These are phyloP conservation scores for Epirrita christyi DNA, from an alignment of 2,888 invertebrate species.

Conservation along the genomic window DNA sequence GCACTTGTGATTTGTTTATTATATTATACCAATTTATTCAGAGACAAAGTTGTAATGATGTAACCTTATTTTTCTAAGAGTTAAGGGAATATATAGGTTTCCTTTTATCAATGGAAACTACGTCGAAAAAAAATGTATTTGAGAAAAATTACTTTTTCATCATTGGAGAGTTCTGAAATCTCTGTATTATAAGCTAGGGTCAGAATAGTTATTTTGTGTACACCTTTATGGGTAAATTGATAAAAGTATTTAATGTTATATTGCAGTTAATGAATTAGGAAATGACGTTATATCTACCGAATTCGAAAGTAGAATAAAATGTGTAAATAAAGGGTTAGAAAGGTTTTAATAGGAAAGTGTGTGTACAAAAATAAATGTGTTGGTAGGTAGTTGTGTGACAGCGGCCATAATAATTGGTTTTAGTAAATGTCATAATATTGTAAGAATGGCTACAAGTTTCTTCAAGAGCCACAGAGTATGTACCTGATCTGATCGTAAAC, in stretches of 20 bases:
- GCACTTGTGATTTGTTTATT: slow-evolving; percentile 26
- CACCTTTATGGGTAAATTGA: slow-evolving; percentile 46
- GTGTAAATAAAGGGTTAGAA: slow-evolving; percentile 36
- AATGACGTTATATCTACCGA: slow-evolving; percentile 16
- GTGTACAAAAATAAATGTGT: slow-evolving; percentile 35
- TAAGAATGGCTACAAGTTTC: slow-evolving; percentile 4
- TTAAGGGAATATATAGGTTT: background rate
- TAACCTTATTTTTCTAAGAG: slow-evolving; percentile 3
- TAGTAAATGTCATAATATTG: slow-evolving; percentile 7
- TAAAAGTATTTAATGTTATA: slow-evolving; percentile 6
- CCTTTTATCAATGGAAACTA: background rate
- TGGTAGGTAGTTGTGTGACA: slow-evolving; percentile 11
- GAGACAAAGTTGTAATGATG: background rate
- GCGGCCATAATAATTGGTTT: slow-evolving; percentile 11
- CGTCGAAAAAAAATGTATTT: background rate
- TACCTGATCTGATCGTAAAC: slow-evolving; percentile 24
- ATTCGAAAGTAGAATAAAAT: slow-evolving; percentile 38
- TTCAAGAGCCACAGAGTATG: slow-evolving; percentile 12
- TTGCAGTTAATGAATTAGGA: slow-evolving; percentile 23
- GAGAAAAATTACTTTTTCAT: background rate
- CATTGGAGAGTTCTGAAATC: background rate
- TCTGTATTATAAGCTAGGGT: slow-evolving; percentile 33
- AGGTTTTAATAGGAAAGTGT: slow-evolving; percentile 30
- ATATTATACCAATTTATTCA: slow-evolving; percentile 5
- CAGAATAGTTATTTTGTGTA: slow-evolving; percentile 68